Percentiles rank a stretch among this genome's conserved stretches.
Conservation (phyloP, 1,140 invertebrate genomes). For the Megalopta genalis region DNA sequence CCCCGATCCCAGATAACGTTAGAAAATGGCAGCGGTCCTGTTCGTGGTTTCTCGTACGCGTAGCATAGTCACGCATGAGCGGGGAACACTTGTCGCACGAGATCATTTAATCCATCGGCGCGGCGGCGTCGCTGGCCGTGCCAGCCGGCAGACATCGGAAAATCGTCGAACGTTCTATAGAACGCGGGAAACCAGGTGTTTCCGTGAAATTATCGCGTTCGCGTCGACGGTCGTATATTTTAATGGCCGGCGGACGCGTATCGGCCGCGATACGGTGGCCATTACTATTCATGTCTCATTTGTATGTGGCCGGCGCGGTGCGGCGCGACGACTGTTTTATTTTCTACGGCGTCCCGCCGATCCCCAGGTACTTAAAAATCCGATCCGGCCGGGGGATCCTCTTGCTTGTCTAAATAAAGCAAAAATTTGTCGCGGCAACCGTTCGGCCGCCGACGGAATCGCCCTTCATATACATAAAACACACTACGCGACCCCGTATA, state of each 20-base stretch:
- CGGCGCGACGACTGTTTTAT: not conserved
- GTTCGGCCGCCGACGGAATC: constrained; percentile 17
- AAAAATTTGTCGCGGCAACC: constrained; percentile 37
- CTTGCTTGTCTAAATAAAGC: constrained; percentile 11
- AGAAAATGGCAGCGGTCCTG: not conserved
- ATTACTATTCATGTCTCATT: constrained; percentile 7
- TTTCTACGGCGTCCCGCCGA: not conserved
- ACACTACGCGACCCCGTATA: constrained; percentile 23
- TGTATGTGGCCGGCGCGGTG: not conserved
- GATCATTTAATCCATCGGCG: constrained; percentile 16
- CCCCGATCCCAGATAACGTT: constrained; percentile 28
- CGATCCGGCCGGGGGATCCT: constrained; percentile 10
- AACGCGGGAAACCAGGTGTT: constrained; percentile 6
- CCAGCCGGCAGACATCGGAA: not conserved
- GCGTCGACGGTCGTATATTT: not conserved
- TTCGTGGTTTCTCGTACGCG: too few species aligned
- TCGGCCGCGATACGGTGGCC: not conserved
- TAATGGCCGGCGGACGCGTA: not conserved
- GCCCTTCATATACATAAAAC: constrained; percentile 51
- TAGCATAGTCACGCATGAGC: constrained; percentile 30
- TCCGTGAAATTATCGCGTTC: constrained; percentile 10
- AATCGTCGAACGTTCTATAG: not conserved
- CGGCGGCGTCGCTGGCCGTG: too few species aligned
- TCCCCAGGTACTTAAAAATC: constrained; percentile 35
- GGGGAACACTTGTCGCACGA: constrained; percentile 18